phyloP scores from a whole-genome alignment of 2,113 vertebrate species.

The Athene cunicularia region DNA sequence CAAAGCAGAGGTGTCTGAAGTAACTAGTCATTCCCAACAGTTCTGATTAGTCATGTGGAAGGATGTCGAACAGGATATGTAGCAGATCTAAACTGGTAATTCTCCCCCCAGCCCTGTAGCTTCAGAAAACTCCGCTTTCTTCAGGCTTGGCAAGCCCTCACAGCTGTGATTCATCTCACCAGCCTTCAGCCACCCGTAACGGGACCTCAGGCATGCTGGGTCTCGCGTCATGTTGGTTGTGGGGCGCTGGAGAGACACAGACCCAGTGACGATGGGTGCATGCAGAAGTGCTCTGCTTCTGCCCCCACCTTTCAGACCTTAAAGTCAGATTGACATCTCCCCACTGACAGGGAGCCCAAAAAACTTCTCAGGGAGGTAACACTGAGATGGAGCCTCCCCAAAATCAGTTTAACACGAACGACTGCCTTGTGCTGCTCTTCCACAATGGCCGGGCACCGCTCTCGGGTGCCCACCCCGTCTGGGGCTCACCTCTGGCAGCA shows the following conservation, averaged over 20 bases:
- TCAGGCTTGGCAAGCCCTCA: background rate
- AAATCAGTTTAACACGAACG: background rate
- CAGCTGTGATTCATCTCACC: background rate
- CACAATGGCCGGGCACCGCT: background rate
- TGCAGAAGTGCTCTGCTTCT: background rate
- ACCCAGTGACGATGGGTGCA: accelerated
- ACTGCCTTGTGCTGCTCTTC: background rate
- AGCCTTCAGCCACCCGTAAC: background rate
- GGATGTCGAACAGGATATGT: accelerated
- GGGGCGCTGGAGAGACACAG: background rate
- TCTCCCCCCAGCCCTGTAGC: background rate
- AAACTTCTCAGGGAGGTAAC: background rate
- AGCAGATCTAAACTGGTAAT: accelerated
- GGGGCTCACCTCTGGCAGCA: background rate
- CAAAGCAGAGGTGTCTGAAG: background rate
- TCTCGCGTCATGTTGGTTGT: accelerated
- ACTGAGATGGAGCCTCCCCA: background rate
- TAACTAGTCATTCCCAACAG: background rate
- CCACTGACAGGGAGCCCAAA: accelerated
- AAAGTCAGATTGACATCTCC: background rate
- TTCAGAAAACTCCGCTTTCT: background rate
- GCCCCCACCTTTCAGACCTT: accelerated
- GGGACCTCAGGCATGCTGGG: accelerated
- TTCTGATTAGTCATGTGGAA: background rate
- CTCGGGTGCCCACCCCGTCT: background rate